Base-by-base conservation (phyloP, 2,888 invertebrate species). In the Tinea pellionella region DNA sequence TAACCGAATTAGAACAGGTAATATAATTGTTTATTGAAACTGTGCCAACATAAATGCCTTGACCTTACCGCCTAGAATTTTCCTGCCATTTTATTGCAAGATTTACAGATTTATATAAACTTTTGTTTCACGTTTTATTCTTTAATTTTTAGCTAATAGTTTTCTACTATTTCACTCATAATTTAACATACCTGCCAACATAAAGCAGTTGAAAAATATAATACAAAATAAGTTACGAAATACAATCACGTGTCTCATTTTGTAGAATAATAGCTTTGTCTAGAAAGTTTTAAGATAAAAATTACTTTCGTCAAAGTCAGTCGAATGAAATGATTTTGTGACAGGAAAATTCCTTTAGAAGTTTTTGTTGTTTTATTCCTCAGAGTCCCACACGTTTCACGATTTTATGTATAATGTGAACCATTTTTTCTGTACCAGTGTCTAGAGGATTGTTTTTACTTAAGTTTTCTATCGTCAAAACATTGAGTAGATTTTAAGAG, bases 1-100 rank as follows among this genome's bases (percentile, higher is more conserved):
- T 53, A 53, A 53, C 53, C 2, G n/a, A 53, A 24, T 53, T 53
- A 53, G 53, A 53, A 24, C 53, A 18, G 53, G 53, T 53, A 24
- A 53, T 53, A 24, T 53, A 53, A 53, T 53, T 53, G 24, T 53
- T 53, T 19, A 18, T 53, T 53, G 53, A 53, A 53, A 13, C 6
- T 18, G 12, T 53, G 53, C 53, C 53, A 53, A 24, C 53, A 24
- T 24, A 18, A 53, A 53, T 53, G 24, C 19, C 47, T 47, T 47
- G 47, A 15, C 47, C 47, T 47, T 47, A 47, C 16, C 2, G 47
- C 7, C 3, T 37, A 37, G 37, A 37, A 37, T 37, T 37, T 37
- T 9, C 37, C 37, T 37, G 37, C 37, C 37, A 37, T 37, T 37
- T 37, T 37, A 9, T 9, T 6, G 24, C 24, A 6, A 24, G 24